Base-by-base conservation (phyloP, 2,888 invertebrate species). In the Orchesellides sinensis region DNA sequence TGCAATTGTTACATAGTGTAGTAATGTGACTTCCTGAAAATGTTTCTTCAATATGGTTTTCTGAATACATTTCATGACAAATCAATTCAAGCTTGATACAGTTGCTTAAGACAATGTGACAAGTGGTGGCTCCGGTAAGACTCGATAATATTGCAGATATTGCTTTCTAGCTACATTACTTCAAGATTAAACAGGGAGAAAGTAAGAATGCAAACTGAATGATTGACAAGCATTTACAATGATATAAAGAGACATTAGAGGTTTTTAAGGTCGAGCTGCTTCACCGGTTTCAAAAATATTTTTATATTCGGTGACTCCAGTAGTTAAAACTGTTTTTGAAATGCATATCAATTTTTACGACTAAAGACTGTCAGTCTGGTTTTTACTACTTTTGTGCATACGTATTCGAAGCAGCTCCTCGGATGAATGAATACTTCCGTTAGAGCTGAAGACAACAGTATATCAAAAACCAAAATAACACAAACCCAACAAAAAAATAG, bases 171-270 rank as follows among this genome's bases (percentile, higher is more conserved):
- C 40, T 12, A n/a, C 40, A 10, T 12, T 12, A 40, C 40, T 40
- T 12, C 8, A 12, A 40, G 12, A 40, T 40, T 12, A 40, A 10
- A 10, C 40, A 40, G 6, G 12, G 40, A 35, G 23, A 35, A 17
- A 65, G 10, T 40, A 21, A 74, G 63, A 74, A 35, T 54, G 35
- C 21, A 32, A 52, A 65, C 32, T 23, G 14, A n/a, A 49, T 35
- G 74, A 74, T 74, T 74, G 74, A 74, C 74, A 65, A 17, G 52
- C 65, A 35, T 63, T 74, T 61, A 47, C 23, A 45, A 49, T 63
- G 63, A 73, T 63, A 21, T 5, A 32, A 4, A 49, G 45, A 63
- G 59, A 61, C 59, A 72, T 6, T 72, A 25, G n/a, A 12, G 69
- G 35, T 54, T 69, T 45, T 29, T 40, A 61, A 63, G 59, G 52